Evolutionary conservation across 2,113 vertebrate genomes (phyloP), one percentile per base, ranked within the genome.

Genomic region (Emydura subglobosa): DNA sequence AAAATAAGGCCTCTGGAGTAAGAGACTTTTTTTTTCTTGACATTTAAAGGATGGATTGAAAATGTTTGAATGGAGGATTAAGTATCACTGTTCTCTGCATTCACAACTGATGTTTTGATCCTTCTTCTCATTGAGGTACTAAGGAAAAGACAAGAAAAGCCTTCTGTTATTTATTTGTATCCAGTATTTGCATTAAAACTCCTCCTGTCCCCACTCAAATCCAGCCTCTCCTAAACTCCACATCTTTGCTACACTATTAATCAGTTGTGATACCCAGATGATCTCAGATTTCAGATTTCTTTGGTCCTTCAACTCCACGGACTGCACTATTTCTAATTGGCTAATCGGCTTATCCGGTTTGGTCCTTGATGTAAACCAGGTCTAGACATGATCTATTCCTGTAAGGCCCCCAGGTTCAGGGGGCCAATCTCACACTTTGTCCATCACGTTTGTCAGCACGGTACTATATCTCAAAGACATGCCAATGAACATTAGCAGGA

Each of bases 321-420:
- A 90, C 89, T 94, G 96, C 96, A 96, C 96, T 97, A 96, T 97
- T 96, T 97, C 96, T 96, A 97, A 96, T 96, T 97, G 96, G 86
- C 93, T 96, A 97, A 96, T 96, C 93, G 93, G 97, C 94, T 97
- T 95, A 97, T 97, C 96, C 96, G 92, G 95, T 97, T 97, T 96
- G 93, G 93, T 29, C 93, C 96, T 97, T 97, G 95, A 98, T 95
- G 92, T 93, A 96, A 97, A 95, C 96, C 96, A 97, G 97, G 94
- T 97, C 96, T 97, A 97, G 94, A 96, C 95, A 96, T 91, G 93
- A 96, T 96, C 95, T 94, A 97, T 96, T 95, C 95, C 97, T 97
- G 94, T 93, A 96, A 97, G 96, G 91, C 96, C 95, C 92, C 94
- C 83, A 68, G 93, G 97, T 96, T 94, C 96, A 96, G 65, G 96